A percentile compares a stretch with the other conserved stretches of the same genome.
Evolutionary conservation across 2,888 invertebrate species (phyloP).

Genomic region (Sphaeridia pumilis): DNA sequence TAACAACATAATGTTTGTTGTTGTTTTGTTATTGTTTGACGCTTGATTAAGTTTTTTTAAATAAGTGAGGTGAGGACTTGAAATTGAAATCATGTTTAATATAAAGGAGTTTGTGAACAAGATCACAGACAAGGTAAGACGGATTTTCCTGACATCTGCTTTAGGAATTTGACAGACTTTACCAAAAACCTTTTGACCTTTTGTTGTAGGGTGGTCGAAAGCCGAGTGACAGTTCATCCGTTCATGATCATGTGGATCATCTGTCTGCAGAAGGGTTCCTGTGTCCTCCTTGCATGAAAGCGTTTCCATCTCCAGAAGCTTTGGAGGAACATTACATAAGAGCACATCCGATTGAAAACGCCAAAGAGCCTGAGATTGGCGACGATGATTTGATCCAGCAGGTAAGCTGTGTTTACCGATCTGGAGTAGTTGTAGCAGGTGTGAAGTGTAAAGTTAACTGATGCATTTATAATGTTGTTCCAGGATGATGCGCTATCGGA

Average conservation of each 20-base stretch:
- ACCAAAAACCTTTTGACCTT: background rate
- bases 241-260: constrained; percentile 24
- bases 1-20: no score
- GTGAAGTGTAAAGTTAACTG: no score
- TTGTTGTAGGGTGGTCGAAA: constrained; percentile 16
- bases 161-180: no score
- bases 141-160: no score
- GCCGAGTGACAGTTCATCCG: constrained; percentile 14
- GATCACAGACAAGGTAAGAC: constrained; percentile 36
- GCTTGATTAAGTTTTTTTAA: no score
- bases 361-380: background rate
- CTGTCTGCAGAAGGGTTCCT: constrained; percentile 43
- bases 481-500: background rate
- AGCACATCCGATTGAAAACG: constrained; percentile 23
- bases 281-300: constrained; percentile 42
- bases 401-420: no score
- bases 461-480: no score
- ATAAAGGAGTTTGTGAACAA: constrained; percentile 36
- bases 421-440: no score
- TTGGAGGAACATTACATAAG: constrained; percentile 40
- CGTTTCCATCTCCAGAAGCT: constrained; percentile 42
- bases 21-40: no score
- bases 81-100: constrained; percentile 18
- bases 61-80: no score
- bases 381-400: background rate